Evolutionary conservation across 2,113 vertebrate species (phyloP).

Genomic region (Poecile atricapillus): DNA sequence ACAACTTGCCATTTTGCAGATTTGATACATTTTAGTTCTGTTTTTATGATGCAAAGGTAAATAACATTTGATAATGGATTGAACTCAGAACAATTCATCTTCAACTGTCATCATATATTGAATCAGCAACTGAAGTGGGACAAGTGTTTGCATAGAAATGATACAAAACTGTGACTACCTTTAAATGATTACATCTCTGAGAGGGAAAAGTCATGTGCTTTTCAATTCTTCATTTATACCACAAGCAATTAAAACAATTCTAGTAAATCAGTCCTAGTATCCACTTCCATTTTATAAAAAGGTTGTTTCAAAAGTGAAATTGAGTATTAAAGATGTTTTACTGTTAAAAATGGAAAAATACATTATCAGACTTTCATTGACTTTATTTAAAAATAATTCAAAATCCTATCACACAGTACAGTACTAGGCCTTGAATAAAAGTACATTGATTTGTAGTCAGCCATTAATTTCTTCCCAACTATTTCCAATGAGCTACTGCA

Average conservation of each 20-base stretch:
- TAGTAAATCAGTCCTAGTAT: accelerated
- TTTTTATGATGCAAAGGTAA: background rate
- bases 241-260: background rate
- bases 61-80: background rate
- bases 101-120: background rate
- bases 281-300: background rate
- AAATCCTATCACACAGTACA: background rate
- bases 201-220: background rate
- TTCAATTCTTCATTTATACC: background rate
- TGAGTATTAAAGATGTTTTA: background rate
- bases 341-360: background rate
- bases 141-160: background rate
- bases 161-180: background rate
- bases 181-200: background rate
- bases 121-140: background rate
- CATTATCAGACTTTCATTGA: background rate
- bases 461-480: background rate
- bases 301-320: background rate
- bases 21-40: background rate
- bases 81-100: background rate
- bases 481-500: background rate
- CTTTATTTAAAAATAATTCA: background rate
- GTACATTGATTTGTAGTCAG: background rate
- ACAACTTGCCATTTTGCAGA: background rate
- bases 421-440: background rate